A percentile compares a stretch with the other conserved stretches of the same genome.
phyloP scores from a whole-genome alignment of 2,797 vertebrate genomes.

The Clarias laeviceps region DNA sequence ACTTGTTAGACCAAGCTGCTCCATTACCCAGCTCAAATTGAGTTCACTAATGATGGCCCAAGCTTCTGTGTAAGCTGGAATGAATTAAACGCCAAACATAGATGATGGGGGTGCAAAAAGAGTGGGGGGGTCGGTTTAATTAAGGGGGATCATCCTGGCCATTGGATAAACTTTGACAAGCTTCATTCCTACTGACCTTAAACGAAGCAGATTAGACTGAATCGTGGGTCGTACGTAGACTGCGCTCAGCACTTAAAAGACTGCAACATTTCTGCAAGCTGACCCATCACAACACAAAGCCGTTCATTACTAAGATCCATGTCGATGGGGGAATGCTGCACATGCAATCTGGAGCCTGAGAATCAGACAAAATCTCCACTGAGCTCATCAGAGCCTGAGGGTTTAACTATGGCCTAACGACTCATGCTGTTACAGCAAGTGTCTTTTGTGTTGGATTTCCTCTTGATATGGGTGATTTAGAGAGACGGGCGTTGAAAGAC shows the following conservation, averaged over 20 bases:
- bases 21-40: constrained; percentile 76
- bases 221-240: neutral
- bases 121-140: constrained; percentile 51
- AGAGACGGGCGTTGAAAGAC: constrained; percentile 40
- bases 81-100: constrained; percentile 64
- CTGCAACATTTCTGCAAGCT: neutral
- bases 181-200: constrained; percentile 29
- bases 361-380: constrained; percentile 21
- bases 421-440: constrained; percentile 50
- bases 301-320: neutral
- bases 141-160: constrained; percentile 32
- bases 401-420: constrained; percentile 60
- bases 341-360: constrained; percentile 17
- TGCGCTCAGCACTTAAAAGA: neutral
- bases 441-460: constrained; percentile 37
- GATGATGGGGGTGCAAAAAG: constrained; percentile 27
- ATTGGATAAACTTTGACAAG: constrained; percentile 32
- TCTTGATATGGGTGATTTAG: constrained; percentile 66
- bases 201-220: constrained; percentile 25
- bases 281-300: constrained; percentile 15
- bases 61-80: constrained; percentile 65
- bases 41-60: constrained; percentile 68
- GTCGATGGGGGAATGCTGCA: neutral
- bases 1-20: constrained; percentile 76
- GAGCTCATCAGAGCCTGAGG: constrained; percentile 56